Percentiles rank a stretch among this genome's conserved stretches.
phyloP scores from a whole-genome alignment of 2,113 vertebrate species.

The Xenopus laevis region DNA sequence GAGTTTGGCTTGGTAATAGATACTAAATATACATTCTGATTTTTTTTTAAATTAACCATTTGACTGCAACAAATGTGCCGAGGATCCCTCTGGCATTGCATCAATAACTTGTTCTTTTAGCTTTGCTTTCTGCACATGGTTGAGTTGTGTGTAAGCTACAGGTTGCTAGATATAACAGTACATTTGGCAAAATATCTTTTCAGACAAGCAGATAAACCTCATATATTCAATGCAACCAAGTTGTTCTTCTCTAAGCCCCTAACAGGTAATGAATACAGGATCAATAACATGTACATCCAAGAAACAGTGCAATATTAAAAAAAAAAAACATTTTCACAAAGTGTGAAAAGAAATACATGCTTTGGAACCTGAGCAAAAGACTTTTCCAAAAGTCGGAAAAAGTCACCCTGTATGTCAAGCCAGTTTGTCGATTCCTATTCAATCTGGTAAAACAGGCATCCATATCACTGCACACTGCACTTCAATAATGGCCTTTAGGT shows the following conservation, averaged over 20 bases:
- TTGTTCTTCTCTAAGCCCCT: not conserved
- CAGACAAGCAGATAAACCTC: constrained; percentile 35
- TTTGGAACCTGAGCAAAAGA: constrained; percentile 71
- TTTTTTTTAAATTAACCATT: no score
- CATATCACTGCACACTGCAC: constrained; percentile 54
- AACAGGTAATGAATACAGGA: constrained; percentile 37
- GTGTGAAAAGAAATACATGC: constrained; percentile 59
- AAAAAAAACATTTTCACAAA: constrained; percentile 57
- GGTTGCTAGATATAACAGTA: constrained; percentile 10
- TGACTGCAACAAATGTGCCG: no score
- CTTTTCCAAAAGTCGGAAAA: constrained; percentile 46
- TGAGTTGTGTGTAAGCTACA: constrained; percentile 7
- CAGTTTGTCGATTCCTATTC: constrained; percentile 22
- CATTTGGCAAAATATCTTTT: constrained; percentile 35
- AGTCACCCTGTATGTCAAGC: constrained; percentile 53
- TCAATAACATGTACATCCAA: constrained; percentile 56
- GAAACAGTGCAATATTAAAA: constrained; percentile 68
- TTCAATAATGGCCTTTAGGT: constrained; percentile 44
- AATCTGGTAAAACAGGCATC: constrained; percentile 48
- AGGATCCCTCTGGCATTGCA: not conserved
- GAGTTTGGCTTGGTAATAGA: no score
- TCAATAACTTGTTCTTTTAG: not conserved
- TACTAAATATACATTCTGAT: no score
- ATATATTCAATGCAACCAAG: constrained; percentile 8
- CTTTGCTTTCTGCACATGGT: constrained; percentile 6